Base-by-base conservation (phyloP, 2,888 invertebrate species). In the Luperina nickerlii region DNA sequence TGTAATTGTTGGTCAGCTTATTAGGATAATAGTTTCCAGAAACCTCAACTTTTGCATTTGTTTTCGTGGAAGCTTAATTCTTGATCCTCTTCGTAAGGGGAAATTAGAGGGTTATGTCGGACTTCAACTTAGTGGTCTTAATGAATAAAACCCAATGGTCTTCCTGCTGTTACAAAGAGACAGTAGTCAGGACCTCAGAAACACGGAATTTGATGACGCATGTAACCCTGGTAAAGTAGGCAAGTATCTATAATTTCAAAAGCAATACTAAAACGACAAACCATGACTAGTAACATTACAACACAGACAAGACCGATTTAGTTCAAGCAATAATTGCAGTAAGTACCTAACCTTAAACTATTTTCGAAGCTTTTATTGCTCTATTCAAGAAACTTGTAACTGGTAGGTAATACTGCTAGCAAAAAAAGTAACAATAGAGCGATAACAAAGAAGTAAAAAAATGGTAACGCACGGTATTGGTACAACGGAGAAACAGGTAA, bases 351-450 rank as follows among this genome's bases (percentile, higher is more conserved):
- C 77, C 82, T 78, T 73, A 70, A 81, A 85, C 76, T 75, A 68
- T 88, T 77, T 66, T 66, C 72, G 84, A 78, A 27, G 57, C 27
- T 74, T 82, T 80, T 71, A 81, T 81, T 82, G 48, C 70, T 84
- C 27, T 79, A 74, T 78, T 66, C 72, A 75, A 66, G 24, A 67
- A 63, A 86, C 70, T 89, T 72, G 76, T 72, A 76, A 77, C 74
- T 68, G 74, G 77, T 63, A 77, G 48, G 65, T 72, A 78, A 76
- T 57, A 72, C 9, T 54, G 42, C 27, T 9, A 20, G 42, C 79
- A 78, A 87, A 86, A 54, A 88, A 87, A 84, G 7, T 63, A 66
- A 87, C 78, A 87, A 89, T 84, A 45, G 81, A 81, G 15, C 54
- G 42, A 32, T 70, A 57, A 79, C 74, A 79, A 83, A 78, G 67